Base-by-base conservation (phyloP, 2,888 invertebrate species). In the Brachyptera putata region DNA sequence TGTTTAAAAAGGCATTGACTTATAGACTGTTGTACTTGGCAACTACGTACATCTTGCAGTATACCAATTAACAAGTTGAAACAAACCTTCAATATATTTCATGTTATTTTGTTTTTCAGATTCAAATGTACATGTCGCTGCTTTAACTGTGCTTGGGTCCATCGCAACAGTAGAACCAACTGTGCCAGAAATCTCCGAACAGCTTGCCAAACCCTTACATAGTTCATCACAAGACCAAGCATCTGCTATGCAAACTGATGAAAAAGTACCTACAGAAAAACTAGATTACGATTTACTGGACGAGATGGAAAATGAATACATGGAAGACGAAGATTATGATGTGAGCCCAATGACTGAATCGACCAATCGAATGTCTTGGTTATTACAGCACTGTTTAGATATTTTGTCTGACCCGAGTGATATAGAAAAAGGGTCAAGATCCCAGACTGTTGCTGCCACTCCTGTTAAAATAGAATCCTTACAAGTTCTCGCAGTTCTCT, bases 131-230 rank as follows among this genome's bases (percentile, higher is more conserved):
- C 83, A 86, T 77, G 87, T 90, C 0, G 85, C 85, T 1, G 84
- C 87, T 0, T 69, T 91, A 49, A 84, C 87, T 64, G 85, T 87
- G 21, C 82, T 89, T 71, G 89, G 89, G 26, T 85, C 86, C 68
- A 75, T 89, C 41, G 74, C 88, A 14, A 53, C 64, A 11, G 48
- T 65, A 30, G 64, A 65, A n/a, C 65, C 66, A 16, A 26, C 48
- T 9, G 57, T 63, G 9, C 55, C 62, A 11, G 66, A 67, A 55
- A 48, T 63, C 14, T 43, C 21, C 11, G 57, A 59, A 4, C 55
- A 48, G 9, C 49, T 60, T 30, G 16, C 56, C 13, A 43, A 55
- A 14, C 46, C 50, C 4, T 21, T 36, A 3, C 18, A 30, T 21
- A 46, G 26, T 30, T 18, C 9, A 2, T 11, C 18, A 21, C 16